These are phyloP conservation scores for Ascidia mentula DNA, from an alignment of 23 tunicate genomes.

Conservation along the genomic window DNA sequence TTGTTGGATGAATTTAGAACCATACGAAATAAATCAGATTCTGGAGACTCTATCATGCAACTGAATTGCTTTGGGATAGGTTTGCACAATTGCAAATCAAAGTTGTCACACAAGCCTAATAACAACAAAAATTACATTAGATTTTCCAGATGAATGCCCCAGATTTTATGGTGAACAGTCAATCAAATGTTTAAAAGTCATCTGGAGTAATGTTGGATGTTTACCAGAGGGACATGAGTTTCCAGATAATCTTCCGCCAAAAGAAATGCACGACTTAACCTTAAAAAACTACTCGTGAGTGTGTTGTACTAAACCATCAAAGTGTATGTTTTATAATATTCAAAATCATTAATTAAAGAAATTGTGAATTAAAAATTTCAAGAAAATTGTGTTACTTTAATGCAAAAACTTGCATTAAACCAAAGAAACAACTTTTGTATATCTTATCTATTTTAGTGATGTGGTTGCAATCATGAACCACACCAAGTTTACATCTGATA, in stretches of 20 bases:
- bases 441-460: too few species aligned
- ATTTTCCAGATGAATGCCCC: neutral
- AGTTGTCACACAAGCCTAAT: neutral
- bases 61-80: slow-evolving; percentile 23
- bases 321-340: too few species aligned
- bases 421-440: too few species aligned
- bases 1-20: slow-evolving; percentile 17
- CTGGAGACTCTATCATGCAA: neutral
- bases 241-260: slow-evolving; percentile 13
- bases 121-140: neutral
- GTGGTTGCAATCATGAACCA: too few species aligned
- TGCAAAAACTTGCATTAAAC: too few species aligned
- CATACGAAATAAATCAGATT: neutral
- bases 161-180: neutral
- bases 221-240: neutral
- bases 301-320: too few species aligned
- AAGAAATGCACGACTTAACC: neutral
- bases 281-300: slow-evolving; percentile 1
- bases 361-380: too few species aligned
- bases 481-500: too few species aligned
- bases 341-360: too few species aligned
- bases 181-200: neutral
- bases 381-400: too few species aligned
- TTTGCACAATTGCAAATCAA: neutral
- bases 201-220: slow-evolving; percentile 10